A percentile compares a stretch with the other conserved stretches of the same genome.
These are phyloP conservation scores for Muscidifurax raptorellus DNA, from an alignment of 1,140 invertebrate species.

Conservation along the genomic window DNA sequence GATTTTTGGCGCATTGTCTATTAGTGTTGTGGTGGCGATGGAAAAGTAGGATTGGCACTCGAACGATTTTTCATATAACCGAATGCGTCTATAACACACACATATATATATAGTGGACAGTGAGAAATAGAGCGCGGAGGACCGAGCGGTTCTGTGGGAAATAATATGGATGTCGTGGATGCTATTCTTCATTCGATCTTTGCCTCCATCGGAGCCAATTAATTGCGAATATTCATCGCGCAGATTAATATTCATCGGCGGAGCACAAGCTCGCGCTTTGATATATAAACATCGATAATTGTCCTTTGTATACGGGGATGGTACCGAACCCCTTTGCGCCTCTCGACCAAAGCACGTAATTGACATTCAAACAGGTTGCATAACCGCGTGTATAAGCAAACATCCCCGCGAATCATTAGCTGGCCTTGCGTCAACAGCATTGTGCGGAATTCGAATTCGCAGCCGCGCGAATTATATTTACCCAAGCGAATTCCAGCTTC, in stretches of 20 bases:
- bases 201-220: neutral
- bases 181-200: neutral
- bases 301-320: too few species aligned
- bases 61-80: slow-evolving; percentile 18
- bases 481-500: neutral
- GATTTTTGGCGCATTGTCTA: slow-evolving; percentile 10
- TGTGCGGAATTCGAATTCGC: neutral
- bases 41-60: slow-evolving; percentile 9
- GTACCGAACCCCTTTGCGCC: too few species aligned
- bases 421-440: too few species aligned
- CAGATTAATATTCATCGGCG: too few species aligned
- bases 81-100: too few species aligned
- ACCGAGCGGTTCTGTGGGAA: slow-evolving; percentile 1
- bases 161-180: neutral
- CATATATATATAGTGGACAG: slow-evolving; percentile 16
- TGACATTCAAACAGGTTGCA: neutral
- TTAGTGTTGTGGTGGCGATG: neutral
- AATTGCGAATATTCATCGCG: neutral
- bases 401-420: too few species aligned
- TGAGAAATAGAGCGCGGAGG: slow-evolving; percentile 8
- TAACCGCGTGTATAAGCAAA: too few species aligned
- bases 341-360: too few species aligned
- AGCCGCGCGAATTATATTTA: neutral
- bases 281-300: too few species aligned
- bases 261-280: too few species aligned